These are phyloP conservation scores for Nyctalus aviator DNA, from an alignment of 2,797 vertebrate genomes.

Conservation along the genomic window DNA sequence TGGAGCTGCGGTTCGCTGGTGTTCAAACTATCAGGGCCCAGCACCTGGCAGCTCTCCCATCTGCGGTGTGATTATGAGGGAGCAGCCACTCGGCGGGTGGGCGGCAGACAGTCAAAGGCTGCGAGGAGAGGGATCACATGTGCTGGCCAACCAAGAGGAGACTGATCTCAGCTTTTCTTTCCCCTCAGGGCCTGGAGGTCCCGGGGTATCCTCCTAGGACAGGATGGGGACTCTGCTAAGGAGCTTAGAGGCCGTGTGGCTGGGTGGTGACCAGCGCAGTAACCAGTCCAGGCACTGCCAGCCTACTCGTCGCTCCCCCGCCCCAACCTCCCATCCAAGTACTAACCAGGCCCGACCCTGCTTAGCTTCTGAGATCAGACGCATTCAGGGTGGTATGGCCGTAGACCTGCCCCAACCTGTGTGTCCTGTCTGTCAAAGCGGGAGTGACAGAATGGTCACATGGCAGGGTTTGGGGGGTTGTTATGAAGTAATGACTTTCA, in stretches of 20 bases:
- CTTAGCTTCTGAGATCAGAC: too few species aligned
- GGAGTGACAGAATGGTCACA: background rate
- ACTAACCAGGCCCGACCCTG: too few species aligned
- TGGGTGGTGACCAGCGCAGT: background rate
- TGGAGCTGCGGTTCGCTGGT: background rate
- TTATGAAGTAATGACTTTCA: background rate
- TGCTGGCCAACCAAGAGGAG: background rate
- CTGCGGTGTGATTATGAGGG: slow-evolving; percentile 30
- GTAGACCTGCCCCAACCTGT: background rate
- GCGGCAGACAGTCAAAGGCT: background rate
- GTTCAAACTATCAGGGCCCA: background rate
- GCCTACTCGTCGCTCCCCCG: background rate
- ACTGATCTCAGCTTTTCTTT: background rate
- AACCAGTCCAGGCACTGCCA: background rate
- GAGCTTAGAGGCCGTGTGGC: background rate
- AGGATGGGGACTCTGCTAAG: too few species aligned
- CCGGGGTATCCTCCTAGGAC: background rate
- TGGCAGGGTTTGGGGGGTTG: background rate
- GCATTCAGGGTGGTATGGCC: too few species aligned
- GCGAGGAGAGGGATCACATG: rapidly evolving
- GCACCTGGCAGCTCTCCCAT: background rate
- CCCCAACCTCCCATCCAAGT: background rate
- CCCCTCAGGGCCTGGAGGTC: background rate
- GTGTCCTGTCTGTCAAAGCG: background rate
- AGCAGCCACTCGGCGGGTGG: background rate